Percentiles rank a stretch among this genome's conserved stretches.
Evolutionary conservation across 2,888 invertebrate species (phyloP).

Genomic region (Euplagia quadripunctaria): DNA sequence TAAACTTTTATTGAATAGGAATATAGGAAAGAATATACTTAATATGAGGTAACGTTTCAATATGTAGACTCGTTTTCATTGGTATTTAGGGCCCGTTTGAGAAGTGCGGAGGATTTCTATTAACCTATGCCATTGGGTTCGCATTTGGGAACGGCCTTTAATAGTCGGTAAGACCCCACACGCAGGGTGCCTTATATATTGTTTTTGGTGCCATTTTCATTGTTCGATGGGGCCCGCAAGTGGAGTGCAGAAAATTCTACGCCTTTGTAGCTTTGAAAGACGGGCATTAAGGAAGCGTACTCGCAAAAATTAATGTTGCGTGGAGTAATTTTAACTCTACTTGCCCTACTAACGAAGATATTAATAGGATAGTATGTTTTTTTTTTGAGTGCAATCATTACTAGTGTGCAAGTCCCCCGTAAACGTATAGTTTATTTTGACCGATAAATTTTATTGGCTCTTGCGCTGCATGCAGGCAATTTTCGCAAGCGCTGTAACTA

Average conservation of each 20-base stretch:
- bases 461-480: background rate
- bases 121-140: background rate
- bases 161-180: too few relatives aligned
- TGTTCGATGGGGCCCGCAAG: too few relatives aligned
- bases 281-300: too few relatives aligned
- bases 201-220: too few relatives aligned
- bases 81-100: background rate
- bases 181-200: too few relatives aligned
- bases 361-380: background rate
- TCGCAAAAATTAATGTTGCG: background rate
- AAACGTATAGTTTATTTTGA: background rate
- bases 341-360: background rate
- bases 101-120: background rate
- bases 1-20: background rate
- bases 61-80: too few relatives aligned
- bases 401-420: background rate
- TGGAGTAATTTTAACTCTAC: background rate
- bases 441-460: background rate
- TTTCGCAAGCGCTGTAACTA: background rate
- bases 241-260: too few relatives aligned
- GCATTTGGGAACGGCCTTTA: too few relatives aligned
- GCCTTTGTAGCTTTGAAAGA: too few relatives aligned
- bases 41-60: background rate
- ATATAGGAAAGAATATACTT: background rate
- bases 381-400: background rate